phyloP scores from a whole-genome alignment of 1,140 invertebrate genomes.

The Scylla paramamosain region DNA sequence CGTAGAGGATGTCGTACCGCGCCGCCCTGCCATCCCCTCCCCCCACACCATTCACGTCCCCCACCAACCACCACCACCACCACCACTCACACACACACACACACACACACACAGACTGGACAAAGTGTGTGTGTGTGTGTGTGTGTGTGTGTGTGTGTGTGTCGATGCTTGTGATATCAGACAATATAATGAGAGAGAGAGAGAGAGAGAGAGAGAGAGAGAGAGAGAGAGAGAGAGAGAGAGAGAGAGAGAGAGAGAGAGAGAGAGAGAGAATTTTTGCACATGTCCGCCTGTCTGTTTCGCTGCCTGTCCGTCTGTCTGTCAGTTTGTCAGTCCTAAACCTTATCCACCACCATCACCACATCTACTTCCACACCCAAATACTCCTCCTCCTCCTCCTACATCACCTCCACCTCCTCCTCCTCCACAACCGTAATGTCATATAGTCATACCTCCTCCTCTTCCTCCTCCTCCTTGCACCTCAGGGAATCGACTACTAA shows the following conservation, averaged over 20 bases:
- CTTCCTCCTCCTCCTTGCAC: not conserved
- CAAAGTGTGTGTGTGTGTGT: not conserved
- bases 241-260: slow-evolving; percentile 13
- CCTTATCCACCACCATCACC: not conserved
- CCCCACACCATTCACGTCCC: not conserved
- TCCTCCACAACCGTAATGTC: too few relatives aligned
- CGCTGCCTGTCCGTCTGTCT: not conserved
- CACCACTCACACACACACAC: not conserved
- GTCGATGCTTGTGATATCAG: not conserved
- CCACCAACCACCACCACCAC: not conserved
- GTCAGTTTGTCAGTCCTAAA: not conserved
- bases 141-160: not conserved
- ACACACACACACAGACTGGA: not conserved
- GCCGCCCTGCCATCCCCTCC: not conserved
- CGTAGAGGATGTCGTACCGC: not conserved
- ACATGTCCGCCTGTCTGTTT: too few relatives aligned
- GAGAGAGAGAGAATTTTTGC: not conserved
- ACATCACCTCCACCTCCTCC: too few relatives aligned
- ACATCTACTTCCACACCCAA: not conserved
- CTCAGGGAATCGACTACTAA: not conserved
- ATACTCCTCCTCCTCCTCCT: not conserved
- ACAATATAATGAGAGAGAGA: slow-evolving; percentile 13
- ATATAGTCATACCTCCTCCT: too few relatives aligned
- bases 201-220: not conserved
- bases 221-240: slow-evolving; percentile 26